Evolutionary conservation across 2,113 vertebrate species (phyloP), one percentile per base, ranked within the genome.

Genomic region (Rhinopomastus cyanomelas): DNA sequence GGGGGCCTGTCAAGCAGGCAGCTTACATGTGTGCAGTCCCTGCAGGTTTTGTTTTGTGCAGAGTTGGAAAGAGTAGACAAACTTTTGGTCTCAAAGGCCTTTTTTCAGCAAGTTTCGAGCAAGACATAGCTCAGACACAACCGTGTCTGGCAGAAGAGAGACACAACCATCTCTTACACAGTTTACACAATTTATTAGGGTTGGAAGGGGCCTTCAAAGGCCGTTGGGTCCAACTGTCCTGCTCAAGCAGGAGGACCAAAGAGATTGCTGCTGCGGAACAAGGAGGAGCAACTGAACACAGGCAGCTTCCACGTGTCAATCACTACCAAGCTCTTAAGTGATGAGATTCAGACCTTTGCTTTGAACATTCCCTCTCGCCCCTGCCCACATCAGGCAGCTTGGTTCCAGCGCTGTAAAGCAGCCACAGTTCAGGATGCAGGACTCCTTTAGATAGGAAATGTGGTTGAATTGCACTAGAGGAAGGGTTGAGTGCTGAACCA

Each of bases 41-140:
- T 69, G 66, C 83, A 76, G 56, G 14, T 87, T 88, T 88, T n/a
- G n/a, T n/a, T n/a, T n/a, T n/a, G n/a, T 81, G 46, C n/a, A 18
- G 86, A 60, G 11, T 30, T 71, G 80, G 61, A 32, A 68, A 83
- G 84, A 52, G 19, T 32, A 32, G 69, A 30, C 29, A 23, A 62
- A 67, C 37, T 82, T 85, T 53, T 46, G 51, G 9, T 67, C 11
- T 88, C 21, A 7, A 71, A 55, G 59, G 21, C 48, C 29, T 82
- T 91, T 46, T 46, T 26, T 59, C 51, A 49, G 44, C 34, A n/a
- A 52, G 86, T 64, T 64, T 44, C 56, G 71, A 59, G 56, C 14
- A n/a, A 44, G 59, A 53, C 0, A 0, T n/a, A 34, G 23, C 59
- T 79, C 21, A 0, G 8, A 29, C 9, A 8, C 37, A 88, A 23